Percentiles rank a stretch among this genome's conserved stretches.
These are phyloP conservation scores for Drosophila serrata DNA, from an alignment of 1,140 invertebrate species.

Conservation along the genomic window DNA sequence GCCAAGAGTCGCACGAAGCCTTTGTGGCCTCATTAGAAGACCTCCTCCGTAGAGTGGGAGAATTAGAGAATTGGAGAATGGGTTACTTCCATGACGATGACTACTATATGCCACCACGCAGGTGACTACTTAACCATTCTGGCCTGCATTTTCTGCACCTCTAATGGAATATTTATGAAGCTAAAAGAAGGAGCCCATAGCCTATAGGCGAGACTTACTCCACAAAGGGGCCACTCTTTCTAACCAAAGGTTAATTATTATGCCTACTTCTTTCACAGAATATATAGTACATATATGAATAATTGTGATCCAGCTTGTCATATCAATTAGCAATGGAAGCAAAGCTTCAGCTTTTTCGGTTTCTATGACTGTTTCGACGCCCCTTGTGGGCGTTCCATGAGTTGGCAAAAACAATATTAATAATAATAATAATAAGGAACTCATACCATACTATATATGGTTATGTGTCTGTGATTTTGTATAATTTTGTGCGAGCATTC, in stretches of 20 bases:
- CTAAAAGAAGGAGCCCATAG: background rate
- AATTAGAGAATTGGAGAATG: background rate
- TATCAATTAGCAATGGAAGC: conserved; percentile 51
- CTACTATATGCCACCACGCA: conserved; percentile 9
- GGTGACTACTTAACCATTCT: conserved; percentile 46
- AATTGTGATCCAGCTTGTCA: conserved; percentile 26
- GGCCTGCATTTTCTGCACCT: conserved; percentile 35
- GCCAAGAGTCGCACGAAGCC: conserved; percentile 50
- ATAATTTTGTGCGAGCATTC: conserved; percentile 64
- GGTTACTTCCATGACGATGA: background rate
- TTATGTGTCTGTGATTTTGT: conserved; percentile 57
- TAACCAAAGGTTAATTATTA: background rate
- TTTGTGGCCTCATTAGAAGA: conserved; percentile 63
- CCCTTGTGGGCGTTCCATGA: conserved; percentile 34
- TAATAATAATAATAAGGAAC: conserved; percentile 25
- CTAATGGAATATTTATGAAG: conserved; percentile 40
- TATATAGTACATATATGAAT: background rate
- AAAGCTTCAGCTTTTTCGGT: conserved; percentile 4
- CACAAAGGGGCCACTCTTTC: background rate
- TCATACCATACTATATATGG: conserved; percentile 2
- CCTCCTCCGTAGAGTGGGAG: conserved; percentile 10
- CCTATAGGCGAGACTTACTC: background rate
- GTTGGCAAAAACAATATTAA: conserved; percentile 41
- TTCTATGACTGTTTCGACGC: conserved; percentile 10
- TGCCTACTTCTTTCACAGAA: background rate